These are phyloP conservation scores for Carettochelys insculpta DNA, from an alignment of 2,113 vertebrate genomes.

Conservation along the genomic window DNA sequence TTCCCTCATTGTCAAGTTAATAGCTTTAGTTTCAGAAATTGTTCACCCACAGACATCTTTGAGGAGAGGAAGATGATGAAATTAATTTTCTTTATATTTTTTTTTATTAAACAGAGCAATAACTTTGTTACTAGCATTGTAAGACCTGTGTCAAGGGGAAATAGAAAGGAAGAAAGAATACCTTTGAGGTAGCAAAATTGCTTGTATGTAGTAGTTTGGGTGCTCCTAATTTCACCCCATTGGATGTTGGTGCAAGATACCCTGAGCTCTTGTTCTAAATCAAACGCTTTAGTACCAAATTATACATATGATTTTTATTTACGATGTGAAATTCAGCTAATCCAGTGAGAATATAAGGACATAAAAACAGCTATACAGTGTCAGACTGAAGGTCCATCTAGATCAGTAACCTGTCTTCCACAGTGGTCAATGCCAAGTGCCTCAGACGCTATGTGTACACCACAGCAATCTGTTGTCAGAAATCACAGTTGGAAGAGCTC, in stretches of 20 bases:
- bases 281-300: not conserved
- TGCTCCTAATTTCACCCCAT: conserved; percentile 8
- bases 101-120: conserved; percentile 29
- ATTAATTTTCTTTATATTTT: conserved; percentile 52
- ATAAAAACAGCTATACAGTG: no score
- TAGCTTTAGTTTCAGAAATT: conserved; percentile 56
- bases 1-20: conserved; percentile 47
- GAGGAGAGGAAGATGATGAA: conserved; percentile 14
- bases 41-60: conserved; percentile 52
- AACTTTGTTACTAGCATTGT: not conserved
- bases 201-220: not conserved
- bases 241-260: not conserved
- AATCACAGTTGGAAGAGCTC: no score
- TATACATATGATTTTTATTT: conserved; percentile 2
- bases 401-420: no score
- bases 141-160: not conserved
- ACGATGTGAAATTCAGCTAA: conserved; percentile 20
- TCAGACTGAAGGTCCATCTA: no score
- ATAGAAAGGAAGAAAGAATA: not conserved
- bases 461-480: no score
- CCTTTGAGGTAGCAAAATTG: not conserved
- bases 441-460: no score
- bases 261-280: not conserved
- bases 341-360: not conserved
- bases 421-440: no score